Base-by-base conservation (phyloP, 1,140 invertebrate genomes). In the Scaptomyza montana region DNA sequence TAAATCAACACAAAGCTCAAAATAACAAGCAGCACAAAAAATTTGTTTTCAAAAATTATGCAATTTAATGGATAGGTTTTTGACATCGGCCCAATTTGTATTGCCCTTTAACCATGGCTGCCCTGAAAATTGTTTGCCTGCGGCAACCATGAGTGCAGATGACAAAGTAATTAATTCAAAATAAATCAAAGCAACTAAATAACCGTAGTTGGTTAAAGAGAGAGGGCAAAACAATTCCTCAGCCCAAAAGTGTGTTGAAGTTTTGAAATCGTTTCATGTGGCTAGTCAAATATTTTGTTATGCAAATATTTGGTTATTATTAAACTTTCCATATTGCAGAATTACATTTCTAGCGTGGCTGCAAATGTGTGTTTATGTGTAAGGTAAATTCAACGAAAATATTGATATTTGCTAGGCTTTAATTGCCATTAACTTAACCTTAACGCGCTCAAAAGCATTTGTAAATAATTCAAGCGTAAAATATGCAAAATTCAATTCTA, bases 151-250 rank as follows among this genome's bases (percentile, higher is more conserved):
- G 51, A 47, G 39, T 61, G 50, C 5, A 67, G 41, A 43, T 56
- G 78, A 87, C 82, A 87, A 76, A 79, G 79, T 87, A 89, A 87
- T 87, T 87, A 87, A 79, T 87, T 76, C 61, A 50, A 64, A 75
- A 76, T 78, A 76, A 87, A 87, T 87, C 82, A 78, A 19, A 30
- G 39, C 47, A 61, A 64, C 61, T 66, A 74, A 74, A 36, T 33
- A 30, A 30, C 30, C 54, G 21, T 62, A 51, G 59, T 43, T n/a
- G 25, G 54, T 51, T 63, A 41, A n/a, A 54, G n/a, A 47, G 2
- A 16, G 16, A 16, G 7, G 8, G 33, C 6, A 9, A 16, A 21
- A 46, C n/a, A 7, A 21, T 33, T 21, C 5, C 10, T 13, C 2
- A n/a, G 8, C 12, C 49, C 62, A 67, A 50, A 46, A 53, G 53